These are phyloP conservation scores for Cryptotermes secundus DNA, from an alignment of 1,140 invertebrate species.

Conservation along the genomic window DNA sequence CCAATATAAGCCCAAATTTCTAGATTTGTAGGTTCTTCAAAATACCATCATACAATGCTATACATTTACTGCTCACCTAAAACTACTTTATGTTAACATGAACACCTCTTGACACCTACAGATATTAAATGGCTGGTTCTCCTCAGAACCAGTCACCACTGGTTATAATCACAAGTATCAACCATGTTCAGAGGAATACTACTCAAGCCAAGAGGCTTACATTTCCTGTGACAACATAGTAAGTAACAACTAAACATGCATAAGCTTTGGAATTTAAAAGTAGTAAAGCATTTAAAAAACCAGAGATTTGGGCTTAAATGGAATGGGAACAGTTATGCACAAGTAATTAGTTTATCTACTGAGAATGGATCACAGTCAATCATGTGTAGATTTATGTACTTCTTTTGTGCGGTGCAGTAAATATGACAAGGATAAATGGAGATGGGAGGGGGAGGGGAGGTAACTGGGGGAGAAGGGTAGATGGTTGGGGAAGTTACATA, in stretches of 20 bases:
- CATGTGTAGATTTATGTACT: not conserved
- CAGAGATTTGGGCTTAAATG: not conserved
- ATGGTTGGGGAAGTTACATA: not conserved
- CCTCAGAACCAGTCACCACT: not conserved
- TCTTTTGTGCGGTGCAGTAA: constrained; percentile 8
- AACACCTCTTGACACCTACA: constrained; percentile 9
- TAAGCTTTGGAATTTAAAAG: not conserved
- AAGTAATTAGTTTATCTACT: not conserved
- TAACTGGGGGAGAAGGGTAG: too few relatives aligned
- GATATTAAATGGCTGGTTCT: not conserved
- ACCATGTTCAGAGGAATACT: not conserved
- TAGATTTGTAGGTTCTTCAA: not conserved
- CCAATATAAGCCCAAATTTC: constrained; percentile 10
- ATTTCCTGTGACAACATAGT: not conserved
- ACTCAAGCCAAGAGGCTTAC: not conserved
- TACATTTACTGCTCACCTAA: not conserved
- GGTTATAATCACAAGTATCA: not conserved
- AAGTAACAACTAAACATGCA: not conserved
- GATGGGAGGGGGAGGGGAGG: not conserved
- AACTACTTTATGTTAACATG: not conserved
- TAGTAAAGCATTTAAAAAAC: not conserved
- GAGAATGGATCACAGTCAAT: constrained; percentile 14
- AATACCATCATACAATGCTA: not conserved
- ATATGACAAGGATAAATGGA: not conserved
- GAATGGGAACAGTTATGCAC: not conserved